A percentile compares a stretch with the other conserved stretches of the same genome.
These are phyloP conservation scores for Sesia apiformis DNA, from an alignment of 2,888 invertebrate species.

Conservation along the genomic window DNA sequence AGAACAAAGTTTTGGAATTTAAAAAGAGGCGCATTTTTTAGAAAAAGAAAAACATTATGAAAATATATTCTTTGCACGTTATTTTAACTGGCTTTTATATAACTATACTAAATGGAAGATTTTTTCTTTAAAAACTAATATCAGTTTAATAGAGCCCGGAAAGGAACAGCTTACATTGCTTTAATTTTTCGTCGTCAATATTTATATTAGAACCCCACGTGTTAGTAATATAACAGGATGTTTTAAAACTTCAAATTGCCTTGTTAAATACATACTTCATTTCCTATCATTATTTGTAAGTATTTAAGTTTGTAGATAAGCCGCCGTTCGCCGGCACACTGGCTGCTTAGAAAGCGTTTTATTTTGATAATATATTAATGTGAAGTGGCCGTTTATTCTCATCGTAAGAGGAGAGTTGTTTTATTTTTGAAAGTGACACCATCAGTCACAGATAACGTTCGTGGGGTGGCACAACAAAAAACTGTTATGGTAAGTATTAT, in stretches of 20 bases:
- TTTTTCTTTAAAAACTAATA: too few relatives aligned
- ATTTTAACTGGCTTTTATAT: neutral
- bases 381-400: constrained; percentile 57
- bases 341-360: constrained; percentile 41
- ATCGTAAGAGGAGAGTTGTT: constrained; percentile 44
- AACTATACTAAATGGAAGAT: too few relatives aligned
- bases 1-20: neutral
- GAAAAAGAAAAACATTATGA: neutral
- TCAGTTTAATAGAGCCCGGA: constrained; percentile 18
- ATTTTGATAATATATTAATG: constrained; percentile 64
- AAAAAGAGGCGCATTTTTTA: neutral
- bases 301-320: constrained; percentile 52
- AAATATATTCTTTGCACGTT: neutral
- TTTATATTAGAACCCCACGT: constrained; percentile 56
- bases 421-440: constrained; percentile 70
- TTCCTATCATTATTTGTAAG: constrained; percentile 63
- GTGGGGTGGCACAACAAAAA: constrained; percentile 46
- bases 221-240: constrained; percentile 64
- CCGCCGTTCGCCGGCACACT: constrained; percentile 25
- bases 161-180: constrained; percentile 43
- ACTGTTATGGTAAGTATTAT: constrained; percentile 43
- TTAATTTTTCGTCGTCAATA: constrained; percentile 48
- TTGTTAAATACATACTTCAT: constrained; percentile 55
- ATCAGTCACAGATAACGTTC: constrained; percentile 65
- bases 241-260: constrained; percentile 55